These are phyloP conservation scores for Ictalurus furcatus DNA, from an alignment of 2,113 vertebrate species.

Conservation along the genomic window DNA sequence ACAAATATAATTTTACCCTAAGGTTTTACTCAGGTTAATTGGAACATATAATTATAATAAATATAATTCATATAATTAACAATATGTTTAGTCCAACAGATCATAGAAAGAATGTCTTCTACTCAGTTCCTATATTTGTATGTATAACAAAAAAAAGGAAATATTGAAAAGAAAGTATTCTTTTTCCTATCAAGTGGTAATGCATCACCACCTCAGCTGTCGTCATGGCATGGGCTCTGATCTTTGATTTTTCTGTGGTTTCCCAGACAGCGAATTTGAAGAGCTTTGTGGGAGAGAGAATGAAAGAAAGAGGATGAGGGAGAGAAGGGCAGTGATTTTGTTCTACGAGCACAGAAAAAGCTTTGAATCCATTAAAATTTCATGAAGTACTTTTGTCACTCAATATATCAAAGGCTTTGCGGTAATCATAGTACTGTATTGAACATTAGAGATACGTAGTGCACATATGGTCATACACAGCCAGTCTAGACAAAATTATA, in stretches of 20 bases:
- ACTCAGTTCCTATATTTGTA: not conserved
- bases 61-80: not conserved
- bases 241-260: constrained; percentile 40
- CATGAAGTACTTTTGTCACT: constrained; percentile 18
- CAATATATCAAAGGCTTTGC: constrained; percentile 4
- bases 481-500: not conserved
- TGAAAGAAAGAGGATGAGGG: constrained; percentile 5
- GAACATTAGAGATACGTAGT: not conserved
- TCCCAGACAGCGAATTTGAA: constrained; percentile 43
- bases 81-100: no score
- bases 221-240: constrained; percentile 45
- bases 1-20: not conserved
- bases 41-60: no score
- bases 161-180: not conserved
- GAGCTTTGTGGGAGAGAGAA: constrained; percentile 21
- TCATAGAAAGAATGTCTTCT: not conserved
- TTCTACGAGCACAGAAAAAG: constrained; percentile 45
- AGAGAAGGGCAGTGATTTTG: constrained; percentile 30
- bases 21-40: not conserved
- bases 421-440: not conserved
- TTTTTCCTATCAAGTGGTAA: constrained; percentile 12
- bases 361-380: constrained; percentile 50
- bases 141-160: not conserved
- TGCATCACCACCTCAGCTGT: constrained; percentile 21
- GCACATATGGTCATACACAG: constrained; percentile 1